Evolutionary conservation across 2,113 vertebrate species (phyloP), one percentile per base, ranked within the genome.

Genomic region (Tiliqua scincoides): DNA sequence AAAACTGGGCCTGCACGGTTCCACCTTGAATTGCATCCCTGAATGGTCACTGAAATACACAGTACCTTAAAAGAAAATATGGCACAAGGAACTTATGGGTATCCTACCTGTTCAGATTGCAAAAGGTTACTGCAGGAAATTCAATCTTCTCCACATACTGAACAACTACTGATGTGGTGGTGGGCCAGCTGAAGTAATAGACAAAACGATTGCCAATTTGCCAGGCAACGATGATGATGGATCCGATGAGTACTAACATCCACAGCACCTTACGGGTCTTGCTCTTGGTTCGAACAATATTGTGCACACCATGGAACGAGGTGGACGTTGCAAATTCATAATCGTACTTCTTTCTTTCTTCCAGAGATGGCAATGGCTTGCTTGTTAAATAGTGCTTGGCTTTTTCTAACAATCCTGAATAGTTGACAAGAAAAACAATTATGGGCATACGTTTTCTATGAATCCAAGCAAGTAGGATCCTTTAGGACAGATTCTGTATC

Each of bases 81-180:
- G 37, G 5, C 30, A 61, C 18, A 59, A 62, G 7, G 18, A 48
- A 35, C 15, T 76, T 25, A 79, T 70, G 0, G 23, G 40, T 77
- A 7, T 30, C 88, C 94, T 96, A 97, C 97, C 97, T 96, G 95
- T 97, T 97, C 87, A 97, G 86, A 90, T 93, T 97, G 88, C 97
- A 97, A 72, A 97, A 96, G 1, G 97, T 97, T 87, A 97, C 97
- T 72, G 97, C 95, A 0, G 96, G 97, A 76, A 97, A 96, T n/a
- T 96, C 94, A 9, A 97, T 88, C 0, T 95, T 92, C 72, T 97
- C 96, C 84, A 96, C 94, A 0, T 97, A 96, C 61, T 97, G 96
- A 30, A 97, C 94, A 12, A 94, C 95, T 37, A 96, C 79, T 0
- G 96, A 93, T 0, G 95, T 97, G 0, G 96, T 97, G 35, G 96